Percentiles rank a stretch among this genome's conserved stretches.
Conservation (phyloP, 1,140 invertebrate species). For the Lasaia peninsularis region DNA sequence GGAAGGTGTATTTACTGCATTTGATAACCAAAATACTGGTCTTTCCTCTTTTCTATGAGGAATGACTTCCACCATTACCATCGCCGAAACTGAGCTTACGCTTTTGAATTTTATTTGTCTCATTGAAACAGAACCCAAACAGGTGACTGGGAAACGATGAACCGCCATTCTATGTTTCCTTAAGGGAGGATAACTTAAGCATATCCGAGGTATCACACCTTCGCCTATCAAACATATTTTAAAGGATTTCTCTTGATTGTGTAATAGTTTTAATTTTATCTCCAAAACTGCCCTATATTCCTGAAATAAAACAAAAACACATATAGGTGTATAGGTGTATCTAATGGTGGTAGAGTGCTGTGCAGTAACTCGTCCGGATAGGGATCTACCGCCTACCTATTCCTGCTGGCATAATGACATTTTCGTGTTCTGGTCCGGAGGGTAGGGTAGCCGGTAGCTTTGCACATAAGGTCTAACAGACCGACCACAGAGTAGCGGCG, state of each 20-base stretch:
- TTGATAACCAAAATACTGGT: slow-evolving; percentile 52
- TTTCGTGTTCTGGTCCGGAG: no score
- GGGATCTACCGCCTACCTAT: no score
- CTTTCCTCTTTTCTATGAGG: slow-evolving; percentile 37
- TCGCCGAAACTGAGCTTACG: slow-evolving; percentile 47
- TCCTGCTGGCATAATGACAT: no score
- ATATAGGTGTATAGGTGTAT: no score
- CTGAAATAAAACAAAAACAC: slow-evolving; percentile 36
- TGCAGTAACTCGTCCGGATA: no score
- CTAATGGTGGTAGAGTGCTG: background rate
- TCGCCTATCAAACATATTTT: slow-evolving; percentile 61
- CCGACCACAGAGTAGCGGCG: no score
- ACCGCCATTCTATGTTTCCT: slow-evolving; percentile 39
- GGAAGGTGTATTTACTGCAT: slow-evolving; percentile 30
- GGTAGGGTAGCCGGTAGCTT: no score
- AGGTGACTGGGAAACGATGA: slow-evolving; percentile 54
- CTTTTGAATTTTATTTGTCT: slow-evolving; percentile 54
- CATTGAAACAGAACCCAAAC: slow-evolving; percentile 46
- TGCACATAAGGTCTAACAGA: no score
- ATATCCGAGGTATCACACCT: slow-evolving; percentile 61
- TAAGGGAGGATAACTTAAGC: slow-evolving; percentile 39
- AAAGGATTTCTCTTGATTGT: slow-evolving; percentile 60
- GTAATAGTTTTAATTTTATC: slow-evolving; percentile 54
- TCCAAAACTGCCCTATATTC: slow-evolving; percentile 63
- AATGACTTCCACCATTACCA: slow-evolving; percentile 34